These are phyloP conservation scores for Heliconius himera DNA, from an alignment of 1,140 invertebrate genomes.

Conservation along the genomic window DNA sequence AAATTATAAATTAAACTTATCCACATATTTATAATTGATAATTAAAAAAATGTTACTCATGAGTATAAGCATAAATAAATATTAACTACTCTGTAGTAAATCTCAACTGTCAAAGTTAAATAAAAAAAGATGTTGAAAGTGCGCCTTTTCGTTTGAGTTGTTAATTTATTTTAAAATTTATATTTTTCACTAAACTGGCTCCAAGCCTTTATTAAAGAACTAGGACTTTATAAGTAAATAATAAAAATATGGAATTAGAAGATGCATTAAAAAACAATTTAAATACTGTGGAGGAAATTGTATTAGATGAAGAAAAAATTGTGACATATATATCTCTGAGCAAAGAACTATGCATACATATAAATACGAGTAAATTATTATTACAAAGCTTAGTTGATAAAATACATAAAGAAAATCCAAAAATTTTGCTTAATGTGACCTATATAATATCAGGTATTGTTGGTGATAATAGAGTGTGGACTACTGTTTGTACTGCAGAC, in stretches of 20 bases:
- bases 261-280: slow-evolving; percentile 23
- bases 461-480: slow-evolving; percentile 51
- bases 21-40: too few relatives aligned
- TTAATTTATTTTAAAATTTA: neutral
- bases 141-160: neutral
- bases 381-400: slow-evolving; percentile 50
- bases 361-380: slow-evolving; percentile 68
- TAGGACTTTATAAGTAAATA: neutral
- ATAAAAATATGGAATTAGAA: slow-evolving; percentile 29
- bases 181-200: neutral
- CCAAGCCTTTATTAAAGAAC: neutral
- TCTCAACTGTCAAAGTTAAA: neutral
- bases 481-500: slow-evolving; percentile 57
- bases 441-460: slow-evolving; percentile 64
- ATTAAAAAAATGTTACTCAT: too few relatives aligned
- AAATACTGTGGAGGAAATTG: slow-evolving; percentile 61
- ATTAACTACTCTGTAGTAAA: too few relatives aligned
- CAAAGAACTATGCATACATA: slow-evolving; percentile 70
- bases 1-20: too few relatives aligned
- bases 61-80: too few relatives aligned
- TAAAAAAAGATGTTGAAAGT: neutral
- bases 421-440: slow-evolving; percentile 53
- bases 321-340: slow-evolving; percentile 70
- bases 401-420: slow-evolving; percentile 48
- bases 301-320: slow-evolving; percentile 69